Evolutionary conservation across 2,113 vertebrate genomes (phyloP).

Genomic region (Clarias gariepinus): DNA sequence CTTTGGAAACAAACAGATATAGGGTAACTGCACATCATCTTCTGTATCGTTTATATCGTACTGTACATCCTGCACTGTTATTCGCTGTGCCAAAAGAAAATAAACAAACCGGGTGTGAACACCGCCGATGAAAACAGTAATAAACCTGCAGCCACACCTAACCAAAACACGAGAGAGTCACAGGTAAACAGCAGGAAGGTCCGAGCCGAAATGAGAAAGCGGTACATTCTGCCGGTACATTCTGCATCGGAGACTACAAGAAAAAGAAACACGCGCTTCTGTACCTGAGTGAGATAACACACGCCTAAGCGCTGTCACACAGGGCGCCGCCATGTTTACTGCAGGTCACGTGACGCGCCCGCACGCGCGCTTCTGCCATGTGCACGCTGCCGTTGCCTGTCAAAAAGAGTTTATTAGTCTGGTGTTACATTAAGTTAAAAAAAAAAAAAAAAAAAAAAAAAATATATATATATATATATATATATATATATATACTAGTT

Average conservation of each 20-base stretch:
- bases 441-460: too few species aligned
- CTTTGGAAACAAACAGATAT: too few species aligned
- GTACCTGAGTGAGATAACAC: conserved; percentile 28
- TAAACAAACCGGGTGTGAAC: not conserved
- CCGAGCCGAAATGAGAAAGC: not conserved
- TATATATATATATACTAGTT: not conserved
- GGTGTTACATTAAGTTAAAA: not conserved
- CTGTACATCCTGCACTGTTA: not conserved
- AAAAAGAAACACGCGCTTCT: not conserved
- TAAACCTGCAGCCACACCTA: not conserved
- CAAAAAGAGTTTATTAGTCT: not conserved
- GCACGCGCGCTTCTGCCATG: not conserved
- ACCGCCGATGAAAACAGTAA: not conserved
- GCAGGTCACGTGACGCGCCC: conserved; percentile 25
- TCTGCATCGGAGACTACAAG: not conserved
- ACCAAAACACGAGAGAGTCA: not conserved
- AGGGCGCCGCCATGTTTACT: conserved; percentile 45
- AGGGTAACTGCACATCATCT: not conserved
- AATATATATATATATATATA: not conserved
- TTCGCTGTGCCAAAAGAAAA: not conserved
- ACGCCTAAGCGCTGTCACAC: conserved; percentile 1
- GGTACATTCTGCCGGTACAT: too few species aligned
- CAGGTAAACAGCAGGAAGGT: not conserved
- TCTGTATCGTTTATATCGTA: too few species aligned
- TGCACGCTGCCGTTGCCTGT: not conserved